These are phyloP conservation scores for Pseudopleuronectes americanus DNA, from an alignment of 2,797 vertebrate genomes.

Conservation along the genomic window DNA sequence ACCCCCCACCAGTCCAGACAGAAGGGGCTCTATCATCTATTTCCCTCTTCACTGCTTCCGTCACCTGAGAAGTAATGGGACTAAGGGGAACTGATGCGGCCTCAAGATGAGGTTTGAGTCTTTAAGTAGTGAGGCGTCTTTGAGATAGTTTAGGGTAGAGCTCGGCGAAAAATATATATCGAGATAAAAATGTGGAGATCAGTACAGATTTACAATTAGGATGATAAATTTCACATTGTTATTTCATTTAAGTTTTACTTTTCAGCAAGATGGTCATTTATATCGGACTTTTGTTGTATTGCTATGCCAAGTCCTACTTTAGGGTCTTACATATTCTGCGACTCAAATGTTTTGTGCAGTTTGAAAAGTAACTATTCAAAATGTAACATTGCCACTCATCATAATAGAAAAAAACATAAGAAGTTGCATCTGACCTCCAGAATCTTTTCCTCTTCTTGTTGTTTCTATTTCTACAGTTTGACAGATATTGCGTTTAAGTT, in stretches of 20 bases:
- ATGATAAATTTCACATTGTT: too few relatives aligned
- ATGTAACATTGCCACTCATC: background rate
- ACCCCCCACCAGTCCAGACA: slow-evolving; percentile 39
- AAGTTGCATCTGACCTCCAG: slow-evolving; percentile 8
- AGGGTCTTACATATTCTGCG: background rate
- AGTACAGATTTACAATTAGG: background rate
- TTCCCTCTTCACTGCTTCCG: slow-evolving; percentile 55
- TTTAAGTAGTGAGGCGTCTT: slow-evolving; percentile 23
- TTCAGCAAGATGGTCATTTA: too few relatives aligned
- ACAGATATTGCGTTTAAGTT: slow-evolving; percentile 17
- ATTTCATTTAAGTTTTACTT: too few relatives aligned
- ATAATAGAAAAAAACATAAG: background rate
- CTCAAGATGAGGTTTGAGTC: slow-evolving; percentile 52
- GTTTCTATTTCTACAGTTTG: slow-evolving; percentile 17
- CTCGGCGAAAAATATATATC: too few relatives aligned
- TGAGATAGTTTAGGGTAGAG: background rate
- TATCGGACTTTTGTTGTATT: too few relatives aligned
- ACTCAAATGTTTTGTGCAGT: background rate
- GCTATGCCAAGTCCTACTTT: too few relatives aligned
- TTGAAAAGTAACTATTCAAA: background rate
- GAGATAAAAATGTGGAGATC: too few relatives aligned
- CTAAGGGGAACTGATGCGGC: slow-evolving; percentile 48
- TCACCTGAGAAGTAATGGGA: slow-evolving; percentile 44
- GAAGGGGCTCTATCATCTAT: slow-evolving; percentile 58
- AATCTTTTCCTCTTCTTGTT: slow-evolving; percentile 9